These are phyloP conservation scores for Tricholaema leucomelas DNA, from an alignment of 2,113 vertebrate genomes.

Conservation along the genomic window DNA sequence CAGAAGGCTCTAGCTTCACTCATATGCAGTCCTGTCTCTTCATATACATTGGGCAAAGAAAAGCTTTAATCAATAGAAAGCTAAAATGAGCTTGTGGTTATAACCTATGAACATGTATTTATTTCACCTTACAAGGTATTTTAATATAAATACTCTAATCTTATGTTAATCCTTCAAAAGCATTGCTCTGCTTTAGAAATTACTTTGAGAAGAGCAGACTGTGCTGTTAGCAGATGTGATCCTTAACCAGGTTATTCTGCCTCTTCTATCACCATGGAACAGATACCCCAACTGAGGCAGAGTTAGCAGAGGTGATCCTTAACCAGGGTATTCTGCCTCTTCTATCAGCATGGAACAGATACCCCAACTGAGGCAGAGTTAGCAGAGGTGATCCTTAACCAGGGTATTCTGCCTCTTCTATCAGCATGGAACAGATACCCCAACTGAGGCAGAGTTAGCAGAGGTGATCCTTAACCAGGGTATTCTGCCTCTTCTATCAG, in stretches of 20 bases:
- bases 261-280: slow-evolving; percentile 7
- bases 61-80: slow-evolving; percentile 29
- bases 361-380: not conserved
- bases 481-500: slow-evolving; percentile 27
- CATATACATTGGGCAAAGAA: slow-evolving; percentile 22
- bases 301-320: not conserved
- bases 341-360: slow-evolving; percentile 17
- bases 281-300: not conserved
- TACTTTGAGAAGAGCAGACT: not conserved
- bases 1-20: not conserved
- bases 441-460: not conserved
- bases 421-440: not conserved
- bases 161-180: slow-evolving; percentile 48
- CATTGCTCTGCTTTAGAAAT: slow-evolving; percentile 18
- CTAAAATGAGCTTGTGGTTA: not conserved
- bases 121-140: slow-evolving; percentile 5
- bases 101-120: slow-evolving; percentile 18
- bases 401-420: slow-evolving; percentile 25
- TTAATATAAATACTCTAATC: slow-evolving; percentile 39
- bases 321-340: slow-evolving; percentile 9
- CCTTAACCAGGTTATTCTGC: slow-evolving; percentile 7
- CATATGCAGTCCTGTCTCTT: not conserved
- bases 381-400: not conserved
- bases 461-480: slow-evolving; percentile 3
- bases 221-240: not conserved